Evolutionary conservation across 2,888 invertebrate genomes (phyloP).

Genomic region (Thysanoteuthis rhombus): DNA sequence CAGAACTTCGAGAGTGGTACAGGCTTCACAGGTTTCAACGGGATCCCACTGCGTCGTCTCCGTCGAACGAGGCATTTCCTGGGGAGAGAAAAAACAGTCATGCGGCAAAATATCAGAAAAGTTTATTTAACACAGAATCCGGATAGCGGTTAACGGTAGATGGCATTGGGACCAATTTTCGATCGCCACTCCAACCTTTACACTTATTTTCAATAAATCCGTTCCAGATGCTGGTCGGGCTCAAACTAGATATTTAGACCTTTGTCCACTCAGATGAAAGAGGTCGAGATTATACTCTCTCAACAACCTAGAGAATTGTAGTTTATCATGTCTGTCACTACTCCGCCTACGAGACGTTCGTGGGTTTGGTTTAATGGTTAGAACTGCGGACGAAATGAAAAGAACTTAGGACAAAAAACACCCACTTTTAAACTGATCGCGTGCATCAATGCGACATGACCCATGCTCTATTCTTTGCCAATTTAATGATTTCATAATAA

Average conservation of each 20-base stretch:
- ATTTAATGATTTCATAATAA: too few species aligned
- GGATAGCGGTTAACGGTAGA: background rate
- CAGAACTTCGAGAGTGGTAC: background rate
- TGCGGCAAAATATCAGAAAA: background rate
- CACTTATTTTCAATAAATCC: background rate
- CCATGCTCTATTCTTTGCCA: too few species aligned
- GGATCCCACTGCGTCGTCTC: background rate
- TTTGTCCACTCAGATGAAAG: background rate
- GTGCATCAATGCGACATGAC: too few species aligned
- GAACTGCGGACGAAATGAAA: background rate
- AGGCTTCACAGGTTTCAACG: background rate
- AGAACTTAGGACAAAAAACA: too few species aligned
- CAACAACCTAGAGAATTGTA: background rate
- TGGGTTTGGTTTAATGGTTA: background rate
- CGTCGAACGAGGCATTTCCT: background rate
- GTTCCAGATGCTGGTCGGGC: background rate
- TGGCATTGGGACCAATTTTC: background rate
- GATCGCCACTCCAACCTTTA: background rate
- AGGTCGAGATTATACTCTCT: background rate
- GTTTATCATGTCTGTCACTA: background rate
- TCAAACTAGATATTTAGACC: background rate
- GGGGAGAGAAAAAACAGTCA: background rate
- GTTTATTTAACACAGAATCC: background rate
- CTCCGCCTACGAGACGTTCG: background rate
- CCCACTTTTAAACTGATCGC: too few species aligned